Evolutionary conservation across 2,888 invertebrate genomes (phyloP).

Genomic region (Pachliopta kotzebuea): DNA sequence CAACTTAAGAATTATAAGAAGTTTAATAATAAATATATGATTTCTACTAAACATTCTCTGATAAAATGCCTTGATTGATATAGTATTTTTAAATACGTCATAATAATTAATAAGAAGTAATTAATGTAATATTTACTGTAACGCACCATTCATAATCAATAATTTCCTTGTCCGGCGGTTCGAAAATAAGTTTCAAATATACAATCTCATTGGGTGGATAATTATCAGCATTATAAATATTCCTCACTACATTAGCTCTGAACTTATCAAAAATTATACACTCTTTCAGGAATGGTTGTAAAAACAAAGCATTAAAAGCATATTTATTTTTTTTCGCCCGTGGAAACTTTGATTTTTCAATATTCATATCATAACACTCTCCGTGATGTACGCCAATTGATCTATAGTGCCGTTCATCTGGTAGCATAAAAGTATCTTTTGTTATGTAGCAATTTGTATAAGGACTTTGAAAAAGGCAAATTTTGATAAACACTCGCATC

Average conservation of each 20-base stretch:
- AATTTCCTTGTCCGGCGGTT: conserved; percentile 80
- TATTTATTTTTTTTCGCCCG: conserved; percentile 39
- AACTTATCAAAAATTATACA: conserved; percentile 57
- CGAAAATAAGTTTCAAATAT: conserved; percentile 71
- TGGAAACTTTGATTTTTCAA: conserved; percentile 37
- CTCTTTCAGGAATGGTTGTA: conserved; percentile 60
- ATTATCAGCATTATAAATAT: conserved; percentile 50
- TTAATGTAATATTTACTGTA: conserved; percentile 6
- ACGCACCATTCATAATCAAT: conserved; percentile 86
- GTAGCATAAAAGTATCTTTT: conserved; percentile 49
- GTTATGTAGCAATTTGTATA: conserved; percentile 58
- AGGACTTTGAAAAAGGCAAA: conserved; percentile 53
- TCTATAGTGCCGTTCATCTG: conserved; percentile 48
- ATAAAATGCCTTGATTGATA: too few relatives aligned
- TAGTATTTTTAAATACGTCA: too few relatives aligned
- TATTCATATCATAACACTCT: conserved; percentile 41
- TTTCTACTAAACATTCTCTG: too few relatives aligned
- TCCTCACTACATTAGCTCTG: conserved; percentile 51
- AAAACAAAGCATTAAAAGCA: conserved; percentile 52
- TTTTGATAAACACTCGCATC: conserved; percentile 59
- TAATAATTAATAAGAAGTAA: neutral
- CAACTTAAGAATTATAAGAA: too few relatives aligned
- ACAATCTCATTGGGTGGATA: conserved; percentile 47
- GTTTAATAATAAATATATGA: too few relatives aligned
- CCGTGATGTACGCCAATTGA: conserved; percentile 51